Evolutionary conservation across 2,888 invertebrate species (phyloP).

Genomic region (Odontocerum albicorne): DNA sequence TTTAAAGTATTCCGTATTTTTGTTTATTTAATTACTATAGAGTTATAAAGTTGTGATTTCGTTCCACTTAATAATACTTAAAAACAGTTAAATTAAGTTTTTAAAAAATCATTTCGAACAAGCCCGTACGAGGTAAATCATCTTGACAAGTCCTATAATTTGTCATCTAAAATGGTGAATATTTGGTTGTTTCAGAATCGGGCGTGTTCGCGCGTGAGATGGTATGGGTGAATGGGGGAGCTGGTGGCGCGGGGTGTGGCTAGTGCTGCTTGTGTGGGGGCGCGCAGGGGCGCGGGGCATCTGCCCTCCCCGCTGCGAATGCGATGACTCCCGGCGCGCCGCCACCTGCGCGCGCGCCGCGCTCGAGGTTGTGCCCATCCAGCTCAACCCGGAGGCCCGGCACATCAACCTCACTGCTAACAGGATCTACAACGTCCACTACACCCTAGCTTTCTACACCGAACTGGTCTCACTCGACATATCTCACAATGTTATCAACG

Average conservation of each 20-base stretch:
- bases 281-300: constrained; percentile 53
- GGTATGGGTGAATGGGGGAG: constrained; percentile 46
- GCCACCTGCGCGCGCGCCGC: constrained; percentile 77
- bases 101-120: too few species aligned
- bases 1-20: too few species aligned
- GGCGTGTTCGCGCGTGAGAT: constrained; percentile 54
- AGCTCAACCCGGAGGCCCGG: constrained; percentile 83
- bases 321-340: constrained; percentile 75
- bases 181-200: constrained; percentile 42
- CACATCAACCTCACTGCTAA: constrained; percentile 85
- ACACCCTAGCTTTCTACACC: constrained; percentile 78
- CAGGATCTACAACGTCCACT: constrained; percentile 75
- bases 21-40: too few species aligned
- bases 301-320: constrained; percentile 80
- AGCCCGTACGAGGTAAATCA: too few species aligned
- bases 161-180: too few species aligned
- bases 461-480: constrained; percentile 80
- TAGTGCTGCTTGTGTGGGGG: constrained; percentile 44
- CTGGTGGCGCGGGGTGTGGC: constrained; percentile 55
- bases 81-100: too few species aligned
- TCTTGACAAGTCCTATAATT: too few species aligned
- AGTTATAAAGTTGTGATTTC: too few species aligned
- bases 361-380: constrained; percentile 84
- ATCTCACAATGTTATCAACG: constrained; percentile 77
- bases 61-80: too few species aligned